These are phyloP conservation scores for Agelas oroides DNA, from an alignment of 37 sponge, comb jelly and placozoan genomes.

Conservation along the genomic window DNA sequence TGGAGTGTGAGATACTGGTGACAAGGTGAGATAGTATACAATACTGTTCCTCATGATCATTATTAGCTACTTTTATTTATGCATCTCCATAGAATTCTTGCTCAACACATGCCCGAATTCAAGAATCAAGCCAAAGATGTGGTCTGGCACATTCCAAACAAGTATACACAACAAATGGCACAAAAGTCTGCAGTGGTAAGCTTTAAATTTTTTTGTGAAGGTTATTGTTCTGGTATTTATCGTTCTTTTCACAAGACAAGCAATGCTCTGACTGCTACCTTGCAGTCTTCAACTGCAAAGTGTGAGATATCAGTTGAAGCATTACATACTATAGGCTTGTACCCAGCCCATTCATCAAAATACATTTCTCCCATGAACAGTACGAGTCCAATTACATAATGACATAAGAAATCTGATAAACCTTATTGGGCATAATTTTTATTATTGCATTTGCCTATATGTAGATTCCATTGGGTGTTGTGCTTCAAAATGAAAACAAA, in stretches of 20 bases:
- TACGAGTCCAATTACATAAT: too few relatives aligned
- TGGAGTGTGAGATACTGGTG: too few relatives aligned
- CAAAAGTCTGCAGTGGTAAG: not conserved
- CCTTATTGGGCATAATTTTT: constrained; percentile 14
- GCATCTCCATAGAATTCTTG: constrained; percentile 7
- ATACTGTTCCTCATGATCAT: too few relatives aligned
- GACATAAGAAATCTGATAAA: too few relatives aligned
- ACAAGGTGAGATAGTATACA: too few relatives aligned
- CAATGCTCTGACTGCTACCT: too few relatives aligned
- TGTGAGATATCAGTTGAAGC: too few relatives aligned
- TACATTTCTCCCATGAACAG: too few relatives aligned
- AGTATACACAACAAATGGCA: constrained; percentile 21
- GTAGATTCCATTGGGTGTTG: constrained; percentile 29
- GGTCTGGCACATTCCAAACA: constrained; percentile 22
- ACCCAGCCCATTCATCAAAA: not conserved
- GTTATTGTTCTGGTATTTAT: too few relatives aligned
- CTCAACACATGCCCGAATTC: constrained; percentile 6
- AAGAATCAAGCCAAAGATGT: constrained; percentile 11
- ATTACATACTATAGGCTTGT: too few relatives aligned
- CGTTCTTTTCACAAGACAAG: constrained; percentile 22
- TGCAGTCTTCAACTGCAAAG: too few relatives aligned
- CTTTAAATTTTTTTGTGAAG: too few relatives aligned
- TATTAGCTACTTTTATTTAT: not conserved
- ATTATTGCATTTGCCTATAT: not conserved
- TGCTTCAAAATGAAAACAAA: constrained; percentile 39